Percentiles rank a stretch among this genome's conserved stretches.
These are phyloP conservation scores for Oncopodura yosiiana DNA, from an alignment of 1,140 invertebrate genomes.

Conservation along the genomic window DNA sequence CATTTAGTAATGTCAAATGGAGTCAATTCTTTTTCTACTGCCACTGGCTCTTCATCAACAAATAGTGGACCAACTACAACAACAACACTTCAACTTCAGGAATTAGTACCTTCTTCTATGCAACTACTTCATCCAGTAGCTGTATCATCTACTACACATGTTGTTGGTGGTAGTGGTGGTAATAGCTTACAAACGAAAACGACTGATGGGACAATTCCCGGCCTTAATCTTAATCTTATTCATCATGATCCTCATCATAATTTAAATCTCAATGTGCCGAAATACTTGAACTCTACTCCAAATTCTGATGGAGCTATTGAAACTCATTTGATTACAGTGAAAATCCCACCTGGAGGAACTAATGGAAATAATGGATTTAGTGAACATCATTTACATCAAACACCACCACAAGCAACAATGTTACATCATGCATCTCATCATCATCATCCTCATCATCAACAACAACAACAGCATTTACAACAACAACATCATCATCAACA, in stretches of 20 bases:
- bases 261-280: constrained; percentile 28
- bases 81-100: constrained; percentile 23
- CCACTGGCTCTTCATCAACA: not conserved
- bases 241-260: constrained; percentile 19
- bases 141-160: too few species aligned
- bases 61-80: not conserved
- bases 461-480: not conserved
- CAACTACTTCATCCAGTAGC: constrained; percentile 22
- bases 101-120: constrained; percentile 34
- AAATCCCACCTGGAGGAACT: constrained; percentile 15
- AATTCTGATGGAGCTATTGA: constrained; percentile 21
- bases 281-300: constrained; percentile 7
- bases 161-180: too few species aligned
- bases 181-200: constrained; percentile 27
- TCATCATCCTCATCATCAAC: constrained; percentile 1
- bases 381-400: too few species aligned
- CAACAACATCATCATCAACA: constrained; percentile 12
- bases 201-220: constrained; percentile 35
- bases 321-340: constrained; percentile 29
- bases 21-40: constrained; percentile 10
- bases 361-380: too few species aligned
- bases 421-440: not conserved
- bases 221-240: constrained; percentile 33
- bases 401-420: not conserved
- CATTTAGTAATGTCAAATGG: constrained; percentile 11